These are phyloP conservation scores for Diloba caeruleocephala DNA, from an alignment of 2,888 invertebrate genomes.

Conservation along the genomic window DNA sequence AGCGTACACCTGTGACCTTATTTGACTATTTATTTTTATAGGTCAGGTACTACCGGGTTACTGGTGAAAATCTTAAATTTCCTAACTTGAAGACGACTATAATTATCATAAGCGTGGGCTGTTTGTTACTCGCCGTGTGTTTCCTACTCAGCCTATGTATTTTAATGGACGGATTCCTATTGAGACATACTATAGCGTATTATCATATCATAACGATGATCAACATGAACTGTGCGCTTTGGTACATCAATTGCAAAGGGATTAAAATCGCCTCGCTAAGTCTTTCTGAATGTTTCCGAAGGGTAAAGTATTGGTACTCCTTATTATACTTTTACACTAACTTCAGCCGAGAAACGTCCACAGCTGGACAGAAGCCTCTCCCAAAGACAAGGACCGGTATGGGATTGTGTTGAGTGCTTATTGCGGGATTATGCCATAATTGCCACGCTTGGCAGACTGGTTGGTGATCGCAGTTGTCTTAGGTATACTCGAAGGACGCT, in stretches of 20 bases:
- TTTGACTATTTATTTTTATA: constrained; percentile 51
- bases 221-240: constrained; percentile 92
- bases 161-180: constrained; percentile 90
- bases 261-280: constrained; percentile 90
- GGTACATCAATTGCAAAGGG: constrained; percentile 92
- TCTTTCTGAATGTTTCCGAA: constrained; percentile 85
- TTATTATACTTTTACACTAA: too few relatives aligned
- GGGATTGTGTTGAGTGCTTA: too few relatives aligned
- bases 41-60: constrained; percentile 88
- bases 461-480: too few relatives aligned
- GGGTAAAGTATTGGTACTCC: constrained; percentile 64
- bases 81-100: constrained; percentile 90
- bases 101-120: constrained; percentile 90
- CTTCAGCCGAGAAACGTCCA: too few relatives aligned
- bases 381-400: too few relatives aligned
- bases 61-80: constrained; percentile 90
- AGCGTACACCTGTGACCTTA: background rate
- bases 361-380: too few relatives aligned
- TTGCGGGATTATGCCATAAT: too few relatives aligned
- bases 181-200: constrained; percentile 90
- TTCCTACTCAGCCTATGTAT: constrained; percentile 90
- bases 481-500: too few relatives aligned
- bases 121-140: constrained; percentile 89
- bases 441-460: too few relatives aligned
- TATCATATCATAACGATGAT: constrained; percentile 92